Evolutionary conservation across 1,140 invertebrate genomes (phyloP), one percentile per base, ranked within the genome.

Genomic region (Aphelinus certus): DNA sequence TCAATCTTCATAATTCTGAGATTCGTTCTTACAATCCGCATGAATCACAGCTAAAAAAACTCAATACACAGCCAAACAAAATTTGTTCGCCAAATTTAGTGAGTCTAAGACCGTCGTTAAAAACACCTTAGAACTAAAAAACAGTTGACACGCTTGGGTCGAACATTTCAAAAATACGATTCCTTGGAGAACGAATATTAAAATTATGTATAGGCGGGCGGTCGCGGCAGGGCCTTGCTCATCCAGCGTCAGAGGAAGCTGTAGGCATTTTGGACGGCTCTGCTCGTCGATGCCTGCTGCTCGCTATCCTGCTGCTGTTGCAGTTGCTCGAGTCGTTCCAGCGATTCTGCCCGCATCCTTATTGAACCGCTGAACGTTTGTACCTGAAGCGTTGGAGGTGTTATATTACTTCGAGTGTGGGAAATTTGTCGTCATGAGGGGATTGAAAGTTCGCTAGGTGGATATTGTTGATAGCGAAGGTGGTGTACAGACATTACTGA

Each of bases 201-300:
- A 9, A 53, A 9, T 53, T 9, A 53, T 53, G 9, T 53, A 53
- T 81, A 77, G 84, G 81, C 56, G 80, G 77, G 74, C 82, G 82
- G 70, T 85, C 84, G 63, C 77, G 80, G 79, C 75, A 83, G 70
- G 78, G 81, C 81, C 75, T 79, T 82, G 46, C 81, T 81, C 76
- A 87, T 84, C 83, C 86, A 87, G 69, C 84, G 83, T 92, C 88
- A 94, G 65, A 93, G 92, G 85, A 93, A 94, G 75, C 92, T 93
- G 80, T 94, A 94, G 53, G 92, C 90, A 83, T 94, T 94, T 81
- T 94, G 92, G 60, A 94, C 88, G 47, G 93, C 93, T 80, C 93
- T 86, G 26, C 87, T 88, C 53, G 88, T 88, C 46, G 91, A 90
- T 57, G 84, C 83, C 42, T 84, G 81, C 48, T 60, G 67, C 10